Evolutionary conservation across 2,888 invertebrate species (phyloP).

Genomic region (Lochmaea crataegi): DNA sequence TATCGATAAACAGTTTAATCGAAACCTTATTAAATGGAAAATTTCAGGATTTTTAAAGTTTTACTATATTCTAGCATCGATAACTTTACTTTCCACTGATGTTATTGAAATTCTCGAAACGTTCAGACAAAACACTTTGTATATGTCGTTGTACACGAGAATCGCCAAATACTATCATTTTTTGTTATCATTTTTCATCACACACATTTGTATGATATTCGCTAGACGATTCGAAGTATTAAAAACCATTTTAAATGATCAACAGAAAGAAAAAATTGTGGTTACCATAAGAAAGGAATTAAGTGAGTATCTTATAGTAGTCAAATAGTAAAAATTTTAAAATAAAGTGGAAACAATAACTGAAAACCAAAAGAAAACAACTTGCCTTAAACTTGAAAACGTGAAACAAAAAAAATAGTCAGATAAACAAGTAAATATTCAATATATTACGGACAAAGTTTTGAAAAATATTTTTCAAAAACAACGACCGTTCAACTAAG

Average conservation of each 20-base stretch:
- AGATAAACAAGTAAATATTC: too few species aligned
- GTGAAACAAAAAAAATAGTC: too few species aligned
- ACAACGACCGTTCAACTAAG: too few species aligned
- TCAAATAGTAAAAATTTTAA: too few species aligned
- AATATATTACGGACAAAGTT: too few species aligned
- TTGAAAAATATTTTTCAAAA: too few species aligned
- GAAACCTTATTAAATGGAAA: background rate
- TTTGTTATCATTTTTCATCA: conserved; percentile 4
- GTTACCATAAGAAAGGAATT: background rate
- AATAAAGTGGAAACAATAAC: too few species aligned
- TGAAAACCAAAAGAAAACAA: too few species aligned
- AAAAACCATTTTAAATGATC: background rate
- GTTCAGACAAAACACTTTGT: background rate
- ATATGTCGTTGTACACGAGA: conserved; percentile 2
- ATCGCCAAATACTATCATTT: conserved; percentile 8
- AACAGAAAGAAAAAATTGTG: background rate
- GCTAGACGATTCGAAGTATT: background rate
- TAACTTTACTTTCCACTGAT: background rate
- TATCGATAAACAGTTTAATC: background rate
- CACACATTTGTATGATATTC: background rate
- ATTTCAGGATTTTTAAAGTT: background rate
- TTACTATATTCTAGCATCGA: background rate
- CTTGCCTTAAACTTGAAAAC: too few species aligned
- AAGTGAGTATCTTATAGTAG: background rate
- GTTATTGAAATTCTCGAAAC: background rate